Evolutionary conservation across 2,888 invertebrate genomes (phyloP), one percentile per base, ranked within the genome.

Genomic region (Epiblema foenella): DNA sequence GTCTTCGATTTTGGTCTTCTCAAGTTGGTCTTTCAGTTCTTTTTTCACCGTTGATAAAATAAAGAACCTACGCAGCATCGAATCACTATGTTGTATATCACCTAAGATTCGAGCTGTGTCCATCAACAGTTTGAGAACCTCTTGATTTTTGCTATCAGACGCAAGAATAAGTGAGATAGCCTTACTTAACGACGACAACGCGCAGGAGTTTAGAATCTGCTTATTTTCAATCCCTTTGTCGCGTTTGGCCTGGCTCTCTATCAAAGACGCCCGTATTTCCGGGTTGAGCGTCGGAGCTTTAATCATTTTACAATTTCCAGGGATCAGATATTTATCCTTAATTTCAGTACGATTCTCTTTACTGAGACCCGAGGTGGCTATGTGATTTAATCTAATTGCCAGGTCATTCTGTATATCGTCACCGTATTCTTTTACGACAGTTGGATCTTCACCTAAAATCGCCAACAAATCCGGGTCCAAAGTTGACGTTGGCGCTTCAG

Each of bases 381-480:
- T 4, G 17, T 73, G 72, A 12, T 72, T 49, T 17, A 69, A 58
- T 17, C 73, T 49, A 15, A 60, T 17, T 8, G 73, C 58, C 9
- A 73, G 17, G 8, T 74, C 74, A 5, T 66, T 70, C 15, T 70
- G 66, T 11, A 75, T 56, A 2, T 72, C 67, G 4, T 52, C 57
- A 2, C 73, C 71, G 29, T 69, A 73, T 51, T 66, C 63, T 11
- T 66, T 68, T 15, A 29, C 12, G 11, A 33, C 20, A 20, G 73
- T 60, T 9, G 69, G n/a, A n/a, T n/a, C n/a, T n/a, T n/a, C n/a
- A n/a, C n/a, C n/a, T n/a, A n/a, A n/a, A n/a, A n/a, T n/a, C n/a
- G n/a, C n/a, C n/a, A n/a, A n/a, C n/a, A n/a, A n/a, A n/a, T n/a
- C n/a, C n/a, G n/a, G n/a, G n/a, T n/a, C n/a, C n/a, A n/a, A n/a